A percentile compares a stretch with the other conserved stretches of the same genome.
Evolutionary conservation across 2,797 vertebrate genomes (phyloP).

Genomic region (Notamacropus eugenii): DNA sequence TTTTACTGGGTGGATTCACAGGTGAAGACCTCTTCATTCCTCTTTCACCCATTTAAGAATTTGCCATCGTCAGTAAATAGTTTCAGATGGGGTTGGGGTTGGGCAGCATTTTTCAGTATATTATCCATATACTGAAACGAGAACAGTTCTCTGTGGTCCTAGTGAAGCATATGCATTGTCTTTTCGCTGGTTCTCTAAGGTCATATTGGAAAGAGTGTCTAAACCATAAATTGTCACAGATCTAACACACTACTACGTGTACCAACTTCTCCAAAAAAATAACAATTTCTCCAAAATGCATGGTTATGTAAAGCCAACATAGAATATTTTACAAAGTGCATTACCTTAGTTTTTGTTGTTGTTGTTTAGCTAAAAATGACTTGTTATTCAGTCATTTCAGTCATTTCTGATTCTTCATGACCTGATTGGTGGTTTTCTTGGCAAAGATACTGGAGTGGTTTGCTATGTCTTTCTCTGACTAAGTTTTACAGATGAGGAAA

Average conservation of each 20-base stretch:
- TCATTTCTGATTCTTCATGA: neutral
- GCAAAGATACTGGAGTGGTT: neutral
- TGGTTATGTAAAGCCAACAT: neutral
- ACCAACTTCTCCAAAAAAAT: neutral
- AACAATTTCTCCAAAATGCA: neutral
- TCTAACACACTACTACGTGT: neutral
- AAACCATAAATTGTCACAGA: neutral
- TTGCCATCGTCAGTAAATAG: neutral
- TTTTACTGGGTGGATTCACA: neutral
- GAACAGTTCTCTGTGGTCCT: neutral
- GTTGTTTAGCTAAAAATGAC: neutral
- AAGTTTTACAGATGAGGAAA: neutral
- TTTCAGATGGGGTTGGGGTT: neutral
- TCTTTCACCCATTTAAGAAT: neutral
- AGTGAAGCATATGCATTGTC: neutral
- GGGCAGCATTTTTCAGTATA: neutral
- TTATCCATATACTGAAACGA: neutral
- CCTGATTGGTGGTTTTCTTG: neutral
- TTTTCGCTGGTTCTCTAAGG: neutral
- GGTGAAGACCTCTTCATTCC: neutral
- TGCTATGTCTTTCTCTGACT: neutral
- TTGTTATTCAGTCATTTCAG: neutral
- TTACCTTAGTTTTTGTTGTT: neutral
- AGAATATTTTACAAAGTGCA: neutral
- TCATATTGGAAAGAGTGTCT: neutral